Conservation (phyloP, 2,113 vertebrate species). For the Sceloporus tristichus region DNA sequence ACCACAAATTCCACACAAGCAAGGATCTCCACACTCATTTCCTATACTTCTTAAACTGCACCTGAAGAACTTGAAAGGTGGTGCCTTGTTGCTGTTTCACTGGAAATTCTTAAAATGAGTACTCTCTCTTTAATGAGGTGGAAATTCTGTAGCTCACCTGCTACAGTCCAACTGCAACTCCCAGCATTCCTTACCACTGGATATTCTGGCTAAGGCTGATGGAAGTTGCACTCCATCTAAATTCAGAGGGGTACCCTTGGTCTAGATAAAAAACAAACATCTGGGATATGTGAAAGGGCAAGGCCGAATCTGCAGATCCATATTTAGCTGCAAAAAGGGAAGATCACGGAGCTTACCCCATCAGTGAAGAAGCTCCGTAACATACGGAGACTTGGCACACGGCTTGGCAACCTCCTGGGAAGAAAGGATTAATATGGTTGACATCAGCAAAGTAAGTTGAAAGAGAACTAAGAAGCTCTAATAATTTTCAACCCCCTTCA, state of each 20-base stretch:
- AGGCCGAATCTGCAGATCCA: neutral
- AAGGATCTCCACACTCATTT: neutral
- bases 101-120: neutral
- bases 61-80: neutral
- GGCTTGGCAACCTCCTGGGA: slow-evolving; percentile 90
- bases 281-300: neutral
- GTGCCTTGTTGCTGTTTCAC: neutral
- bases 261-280: neutral
- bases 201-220: too few relatives aligned
- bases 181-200: too few relatives aligned
- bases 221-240: too few relatives aligned
- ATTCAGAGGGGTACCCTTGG: too few relatives aligned
- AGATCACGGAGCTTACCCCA: slow-evolving; percentile 83
- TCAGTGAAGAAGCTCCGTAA: slow-evolving; percentile 95
- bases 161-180: too few relatives aligned
- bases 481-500: neutral
- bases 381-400: slow-evolving; percentile 86
- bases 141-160: too few relatives aligned
- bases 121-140: neutral
- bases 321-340: slow-evolving; percentile 16
- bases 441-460: neutral
- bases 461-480: neutral
- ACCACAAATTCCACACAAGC: neutral
- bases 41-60: neutral
- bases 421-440: slow-evolving; percentile 35